These are phyloP conservation scores for Danio aesculapii DNA, from an alignment of 2,797 vertebrate genomes.

Conservation along the genomic window DNA sequence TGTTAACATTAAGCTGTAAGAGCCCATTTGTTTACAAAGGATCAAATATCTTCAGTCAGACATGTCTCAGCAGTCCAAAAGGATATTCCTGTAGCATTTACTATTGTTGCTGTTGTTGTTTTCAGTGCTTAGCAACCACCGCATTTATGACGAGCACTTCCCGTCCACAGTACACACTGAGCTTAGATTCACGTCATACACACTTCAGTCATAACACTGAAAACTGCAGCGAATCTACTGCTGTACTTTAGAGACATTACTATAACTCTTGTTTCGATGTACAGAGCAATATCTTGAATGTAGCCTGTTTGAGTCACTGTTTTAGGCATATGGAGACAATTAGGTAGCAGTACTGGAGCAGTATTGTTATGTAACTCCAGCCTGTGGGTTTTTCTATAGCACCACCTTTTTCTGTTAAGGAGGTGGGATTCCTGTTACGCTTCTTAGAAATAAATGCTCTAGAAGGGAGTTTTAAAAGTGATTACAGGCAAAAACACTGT, in stretches of 20 bases:
- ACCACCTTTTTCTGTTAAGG: slow-evolving; percentile 29
- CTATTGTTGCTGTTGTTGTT: slow-evolving; percentile 47
- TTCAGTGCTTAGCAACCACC: slow-evolving; percentile 49
- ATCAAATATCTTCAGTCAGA: slow-evolving; percentile 12
- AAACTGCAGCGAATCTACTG: background rate
- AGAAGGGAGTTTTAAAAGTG: background rate
- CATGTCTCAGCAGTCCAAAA: background rate
- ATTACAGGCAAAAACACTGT: background rate
- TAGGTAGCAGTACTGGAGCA: background rate
- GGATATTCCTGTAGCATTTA: slow-evolving; percentile 22
- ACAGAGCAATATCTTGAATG: background rate
- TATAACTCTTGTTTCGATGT: too few species aligned
- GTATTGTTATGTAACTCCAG: slow-evolving; percentile 28
- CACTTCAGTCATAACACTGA: slow-evolving; percentile 37
- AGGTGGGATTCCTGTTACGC: background rate
- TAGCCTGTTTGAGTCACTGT: background rate
- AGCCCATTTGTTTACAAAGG: background rate
- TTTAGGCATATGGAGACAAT: background rate
- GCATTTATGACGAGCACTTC: slow-evolving; percentile 33
- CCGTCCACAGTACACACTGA: slow-evolving; percentile 46
- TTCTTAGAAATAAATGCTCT: background rate
- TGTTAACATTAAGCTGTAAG: background rate
- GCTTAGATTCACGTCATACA: slow-evolving; percentile 53
- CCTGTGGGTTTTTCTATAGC: background rate
- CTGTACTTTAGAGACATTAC: background rate